Conservation (phyloP, 2,888 invertebrate genomes). For the Nephrotoma guestfalica region DNA sequence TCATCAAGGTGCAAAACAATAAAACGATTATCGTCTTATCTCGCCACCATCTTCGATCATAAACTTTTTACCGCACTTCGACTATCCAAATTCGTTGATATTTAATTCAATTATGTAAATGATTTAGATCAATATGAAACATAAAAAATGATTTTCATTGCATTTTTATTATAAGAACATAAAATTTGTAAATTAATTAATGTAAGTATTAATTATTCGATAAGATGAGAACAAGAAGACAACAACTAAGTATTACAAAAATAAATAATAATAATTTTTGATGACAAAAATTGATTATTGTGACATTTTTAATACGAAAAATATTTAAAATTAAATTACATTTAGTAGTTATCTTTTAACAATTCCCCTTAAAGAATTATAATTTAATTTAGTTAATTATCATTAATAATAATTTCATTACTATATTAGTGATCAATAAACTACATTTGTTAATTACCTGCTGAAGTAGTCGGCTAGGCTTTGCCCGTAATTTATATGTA, state of each 20-base stretch:
- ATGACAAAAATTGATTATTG: background rate
- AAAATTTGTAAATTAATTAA: background rate
- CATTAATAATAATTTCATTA: background rate
- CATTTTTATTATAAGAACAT: background rate
- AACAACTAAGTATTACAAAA: background rate
- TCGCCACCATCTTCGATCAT: background rate
- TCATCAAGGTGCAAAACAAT: background rate
- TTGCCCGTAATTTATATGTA: background rate
- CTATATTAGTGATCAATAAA: background rate
- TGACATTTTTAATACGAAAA: background rate
- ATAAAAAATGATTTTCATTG: background rate
- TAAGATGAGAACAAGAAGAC: background rate
- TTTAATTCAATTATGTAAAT: background rate
- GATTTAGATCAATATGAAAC: background rate
- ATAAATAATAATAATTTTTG: background rate
- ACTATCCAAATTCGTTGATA: background rate
- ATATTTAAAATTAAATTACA: background rate
- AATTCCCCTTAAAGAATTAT: background rate
- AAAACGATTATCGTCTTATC: background rate
- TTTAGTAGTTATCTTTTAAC: background rate
- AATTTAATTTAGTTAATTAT: background rate
- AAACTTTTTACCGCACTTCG: background rate
- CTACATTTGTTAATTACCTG: background rate
- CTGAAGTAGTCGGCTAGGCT: background rate
- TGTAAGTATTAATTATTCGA: background rate